Percentiles rank a stretch among this genome's conserved stretches.
These are phyloP conservation scores for Lordiphosa andalusiaca DNA, from an alignment of 2,888 invertebrate species.

Conservation along the genomic window DNA sequence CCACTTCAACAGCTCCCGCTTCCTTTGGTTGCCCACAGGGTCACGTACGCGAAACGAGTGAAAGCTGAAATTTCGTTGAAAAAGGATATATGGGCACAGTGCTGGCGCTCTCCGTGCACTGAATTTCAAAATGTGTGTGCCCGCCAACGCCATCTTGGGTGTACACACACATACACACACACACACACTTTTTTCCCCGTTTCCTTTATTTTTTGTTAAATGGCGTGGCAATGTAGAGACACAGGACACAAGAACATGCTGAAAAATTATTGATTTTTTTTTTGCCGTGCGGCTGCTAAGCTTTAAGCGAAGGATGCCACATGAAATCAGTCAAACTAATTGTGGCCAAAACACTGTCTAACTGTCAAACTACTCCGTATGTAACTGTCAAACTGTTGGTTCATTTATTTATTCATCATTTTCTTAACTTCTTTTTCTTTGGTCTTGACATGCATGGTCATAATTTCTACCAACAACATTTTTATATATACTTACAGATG, in stretches of 20 bases:
- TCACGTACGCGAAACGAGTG: conserved; percentile 67
- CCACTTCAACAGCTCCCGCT: conserved; percentile 67
- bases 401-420: conserved; percentile 60
- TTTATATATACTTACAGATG: conserved; percentile 31
- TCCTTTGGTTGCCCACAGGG: conserved; percentile 48
- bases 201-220: conserved; percentile 37
- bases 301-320: conserved; percentile 12
- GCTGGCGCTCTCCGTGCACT: conserved; percentile 66
- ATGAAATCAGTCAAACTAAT: conserved; percentile 42
- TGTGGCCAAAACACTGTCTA: conserved; percentile 48
- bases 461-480: conserved; percentile 37
- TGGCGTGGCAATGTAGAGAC: conserved; percentile 55
- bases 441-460: conserved; percentile 53
- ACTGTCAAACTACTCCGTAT: conserved; percentile 53
- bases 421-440: conserved; percentile 47
- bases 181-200: conserved; percentile 19
- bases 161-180: conserved; percentile 23
- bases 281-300: conserved; percentile 8
- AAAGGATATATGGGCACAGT: conserved; percentile 70
- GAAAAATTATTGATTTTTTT: conserved; percentile 61
- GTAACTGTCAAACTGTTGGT: conserved; percentile 61
- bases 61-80: conserved; percentile 70
- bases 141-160: conserved; percentile 67
- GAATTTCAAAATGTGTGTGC: conserved; percentile 54
- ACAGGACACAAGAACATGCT: conserved; percentile 29